Evolutionary conservation across 2,113 vertebrate species (phyloP).

Genomic region (Mustela lutreola): DNA sequence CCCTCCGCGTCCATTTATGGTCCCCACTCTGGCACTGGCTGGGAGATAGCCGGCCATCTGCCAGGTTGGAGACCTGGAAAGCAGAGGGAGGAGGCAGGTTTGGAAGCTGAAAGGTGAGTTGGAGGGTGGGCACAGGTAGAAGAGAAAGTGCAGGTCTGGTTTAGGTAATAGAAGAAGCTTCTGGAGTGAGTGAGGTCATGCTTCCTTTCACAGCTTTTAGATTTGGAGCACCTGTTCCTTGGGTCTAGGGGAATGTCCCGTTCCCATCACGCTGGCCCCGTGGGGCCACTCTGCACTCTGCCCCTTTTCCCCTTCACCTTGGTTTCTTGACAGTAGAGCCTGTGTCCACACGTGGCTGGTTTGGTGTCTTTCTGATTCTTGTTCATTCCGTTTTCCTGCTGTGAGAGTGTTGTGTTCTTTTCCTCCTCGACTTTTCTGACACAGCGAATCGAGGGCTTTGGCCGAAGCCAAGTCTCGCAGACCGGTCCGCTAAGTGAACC

Average conservation of each 20-base stretch:
- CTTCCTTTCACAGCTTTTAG: neutral
- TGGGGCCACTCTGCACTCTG: neutral
- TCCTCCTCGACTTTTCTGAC: conserved; percentile 72
- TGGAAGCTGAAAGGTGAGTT: neutral
- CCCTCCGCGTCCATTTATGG: fast-evolving
- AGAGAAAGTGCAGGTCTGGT: neutral
- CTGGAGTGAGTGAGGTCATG: neutral
- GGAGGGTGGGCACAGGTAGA: neutral
- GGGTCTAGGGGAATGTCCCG: neutral
- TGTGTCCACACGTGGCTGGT: conserved; percentile 79
- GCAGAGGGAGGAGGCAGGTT: no score
- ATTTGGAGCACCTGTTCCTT: neutral
- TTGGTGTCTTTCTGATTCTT: conserved; percentile 80
- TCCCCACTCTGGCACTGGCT: neutral
- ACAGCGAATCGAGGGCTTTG: conserved; percentile 55
- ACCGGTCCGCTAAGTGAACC: conserved; percentile 68
- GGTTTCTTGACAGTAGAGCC: conserved; percentile 71
- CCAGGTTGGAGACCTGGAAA: neutral
- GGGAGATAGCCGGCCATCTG: fast-evolving
- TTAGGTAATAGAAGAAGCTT: neutral
- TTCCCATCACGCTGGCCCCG: neutral
- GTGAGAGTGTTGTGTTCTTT: conserved; percentile 82
- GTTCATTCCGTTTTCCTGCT: conserved; percentile 83
- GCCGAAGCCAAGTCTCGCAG: conserved; percentile 49
- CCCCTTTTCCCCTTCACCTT: conserved; percentile 30